phyloP scores from a whole-genome alignment of 2,113 vertebrate species.

The Microtus oregoni region DNA sequence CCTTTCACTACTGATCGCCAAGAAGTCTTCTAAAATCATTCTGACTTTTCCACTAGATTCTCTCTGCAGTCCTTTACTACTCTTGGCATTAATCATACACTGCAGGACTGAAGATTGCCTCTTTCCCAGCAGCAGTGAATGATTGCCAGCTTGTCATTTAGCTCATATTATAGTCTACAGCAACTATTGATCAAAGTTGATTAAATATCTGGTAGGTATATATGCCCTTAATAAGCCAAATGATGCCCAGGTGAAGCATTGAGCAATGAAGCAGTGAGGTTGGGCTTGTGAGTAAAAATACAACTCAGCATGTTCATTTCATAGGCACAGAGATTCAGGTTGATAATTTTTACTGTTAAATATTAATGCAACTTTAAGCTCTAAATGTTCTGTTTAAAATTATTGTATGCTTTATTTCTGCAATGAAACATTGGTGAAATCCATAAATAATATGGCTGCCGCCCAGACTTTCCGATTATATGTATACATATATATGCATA shows the following conservation, averaged over 20 bases:
- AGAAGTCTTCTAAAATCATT: not conserved
- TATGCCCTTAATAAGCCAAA: not conserved
- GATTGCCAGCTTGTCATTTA: not conserved
- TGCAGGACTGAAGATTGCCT: not conserved
- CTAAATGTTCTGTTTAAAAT: not conserved
- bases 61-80: not conserved
- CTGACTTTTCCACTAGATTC: not conserved
- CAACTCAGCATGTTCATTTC: not conserved
- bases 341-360: not conserved
- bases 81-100: not conserved
- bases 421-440: not conserved
- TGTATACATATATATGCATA: not conserved
- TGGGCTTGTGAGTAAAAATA: not conserved
- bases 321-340: not conserved
- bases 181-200: not conserved
- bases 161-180: not conserved
- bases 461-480: not conserved
- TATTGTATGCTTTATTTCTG: not conserved
- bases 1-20: not conserved
- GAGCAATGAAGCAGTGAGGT: not conserved
- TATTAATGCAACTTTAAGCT: not conserved
- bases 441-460: not conserved
- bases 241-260: not conserved
- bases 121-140: not conserved
- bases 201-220: not conserved